phyloP scores from a whole-genome alignment of 2,888 invertebrate species.

The Graphium colonna region DNA sequence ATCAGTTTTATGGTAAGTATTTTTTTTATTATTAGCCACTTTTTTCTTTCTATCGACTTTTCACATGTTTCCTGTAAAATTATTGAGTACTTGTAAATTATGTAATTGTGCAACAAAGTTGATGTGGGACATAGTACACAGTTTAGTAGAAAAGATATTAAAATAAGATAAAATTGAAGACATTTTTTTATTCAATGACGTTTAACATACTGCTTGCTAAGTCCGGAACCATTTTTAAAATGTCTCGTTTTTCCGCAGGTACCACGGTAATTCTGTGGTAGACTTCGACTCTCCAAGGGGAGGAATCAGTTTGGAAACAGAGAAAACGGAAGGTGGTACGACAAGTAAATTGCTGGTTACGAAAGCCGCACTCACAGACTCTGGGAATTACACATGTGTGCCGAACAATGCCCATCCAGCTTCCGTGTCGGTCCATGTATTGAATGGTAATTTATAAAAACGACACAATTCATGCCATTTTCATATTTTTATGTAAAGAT shows the following conservation, averaged over 20 bases:
- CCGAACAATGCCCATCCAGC: conserved; percentile 91
- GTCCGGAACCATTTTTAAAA: too few species aligned
- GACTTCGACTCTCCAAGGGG: conserved; percentile 92
- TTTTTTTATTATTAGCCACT: too few species aligned
- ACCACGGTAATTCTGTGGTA: conserved; percentile 89
- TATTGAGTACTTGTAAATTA: too few species aligned
- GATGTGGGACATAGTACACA: too few species aligned
- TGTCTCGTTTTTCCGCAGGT: conserved; percentile 84
- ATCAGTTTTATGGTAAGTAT: conserved; percentile 83
- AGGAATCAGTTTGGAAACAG: conserved; percentile 93
- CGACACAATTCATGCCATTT: conserved; percentile 10
- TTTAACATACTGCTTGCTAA: too few species aligned
- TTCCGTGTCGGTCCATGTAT: conserved; percentile 90
- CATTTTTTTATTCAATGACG: conserved; percentile 2
- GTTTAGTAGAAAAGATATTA: too few species aligned
- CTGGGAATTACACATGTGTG: conserved; percentile 94
- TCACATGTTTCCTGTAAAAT: too few species aligned
- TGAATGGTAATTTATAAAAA: conserved; percentile 84
- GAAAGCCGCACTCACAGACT: conserved; percentile 90
- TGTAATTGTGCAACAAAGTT: too few species aligned
- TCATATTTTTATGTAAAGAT: too few species aligned
- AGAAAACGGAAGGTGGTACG: conserved; percentile 91
- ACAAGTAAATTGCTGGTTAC: conserved; percentile 92
- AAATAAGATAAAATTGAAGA: not conserved
- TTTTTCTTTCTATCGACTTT: too few species aligned